Conservation (phyloP, 2,888 invertebrate species). For the Catocala nupta region DNA sequence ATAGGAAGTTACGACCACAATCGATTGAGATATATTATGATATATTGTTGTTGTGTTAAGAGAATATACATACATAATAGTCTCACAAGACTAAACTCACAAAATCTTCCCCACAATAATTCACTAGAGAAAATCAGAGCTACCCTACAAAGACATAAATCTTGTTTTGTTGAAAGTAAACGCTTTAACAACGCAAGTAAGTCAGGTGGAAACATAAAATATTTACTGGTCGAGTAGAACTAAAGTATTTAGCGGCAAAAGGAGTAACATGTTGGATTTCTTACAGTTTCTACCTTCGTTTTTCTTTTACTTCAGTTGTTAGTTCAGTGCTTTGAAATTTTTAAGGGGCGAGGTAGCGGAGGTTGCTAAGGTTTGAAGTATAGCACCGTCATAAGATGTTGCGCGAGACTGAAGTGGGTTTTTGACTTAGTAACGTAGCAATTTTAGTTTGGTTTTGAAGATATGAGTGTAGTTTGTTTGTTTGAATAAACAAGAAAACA, state of each 20-base stretch:
- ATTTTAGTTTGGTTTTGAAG: not conserved
- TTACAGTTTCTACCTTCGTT: slow-evolving; percentile 55
- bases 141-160: slow-evolving; percentile 54
- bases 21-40: too few relatives aligned
- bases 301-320: slow-evolving; percentile 55
- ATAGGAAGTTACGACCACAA: too few relatives aligned
- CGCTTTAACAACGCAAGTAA: slow-evolving; percentile 56
- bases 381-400: slow-evolving; percentile 13
- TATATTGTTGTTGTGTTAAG: too few relatives aligned
- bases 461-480: not conserved
- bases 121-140: slow-evolving; percentile 54
- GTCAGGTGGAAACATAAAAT: slow-evolving; percentile 68
- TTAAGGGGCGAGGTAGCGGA: slow-evolving; percentile 36
- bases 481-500: not conserved
- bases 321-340: slow-evolving; percentile 59
- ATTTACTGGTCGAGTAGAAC: slow-evolving; percentile 67
- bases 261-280: slow-evolving; percentile 60
- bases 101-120: slow-evolving; percentile 33
- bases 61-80: too few relatives aligned
- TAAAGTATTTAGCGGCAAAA: slow-evolving; percentile 67
- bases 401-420: slow-evolving; percentile 8
- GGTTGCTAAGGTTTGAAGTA: slow-evolving; percentile 21
- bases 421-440: slow-evolving; percentile 8
- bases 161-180: slow-evolving; percentile 54
- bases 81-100: not conserved